Evolutionary conservation across 2,113 vertebrate species (phyloP).

Genomic region (Seriola aureovittata): DNA sequence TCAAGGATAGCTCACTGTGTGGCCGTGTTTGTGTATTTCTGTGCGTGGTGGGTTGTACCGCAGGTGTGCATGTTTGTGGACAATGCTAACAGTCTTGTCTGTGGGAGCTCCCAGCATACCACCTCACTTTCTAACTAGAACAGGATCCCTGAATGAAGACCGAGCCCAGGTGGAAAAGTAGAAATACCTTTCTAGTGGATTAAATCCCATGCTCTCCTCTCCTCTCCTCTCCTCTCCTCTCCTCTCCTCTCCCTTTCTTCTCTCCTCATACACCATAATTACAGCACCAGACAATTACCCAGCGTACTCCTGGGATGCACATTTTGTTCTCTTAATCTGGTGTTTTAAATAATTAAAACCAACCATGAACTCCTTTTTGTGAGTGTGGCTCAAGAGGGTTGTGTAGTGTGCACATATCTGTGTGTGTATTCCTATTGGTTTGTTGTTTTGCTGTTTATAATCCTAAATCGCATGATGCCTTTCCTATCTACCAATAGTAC

Average conservation of each 20-base stretch:
- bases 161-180: constrained; percentile 55
- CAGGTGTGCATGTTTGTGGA: constrained; percentile 61
- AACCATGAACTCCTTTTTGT: constrained; percentile 65
- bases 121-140: constrained; percentile 73
- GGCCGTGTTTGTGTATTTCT: constrained; percentile 53
- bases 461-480: constrained; percentile 5
- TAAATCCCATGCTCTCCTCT: constrained; percentile 35
- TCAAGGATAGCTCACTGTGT: constrained; percentile 53
- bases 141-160: constrained; percentile 56
- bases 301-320: constrained; percentile 75
- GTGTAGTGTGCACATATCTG: background rate
- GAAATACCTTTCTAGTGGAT: constrained; percentile 59
- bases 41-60: constrained; percentile 21
- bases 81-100: constrained; percentile 43
- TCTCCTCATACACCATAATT: constrained; percentile 75
- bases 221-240: constrained; percentile 24
- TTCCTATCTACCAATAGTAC: constrained; percentile 4
- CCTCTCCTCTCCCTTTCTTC: constrained; percentile 30
- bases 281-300: constrained; percentile 81
- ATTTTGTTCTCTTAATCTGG: constrained; percentile 85
- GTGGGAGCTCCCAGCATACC: constrained; percentile 47
- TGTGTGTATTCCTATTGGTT: background rate
- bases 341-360: constrained; percentile 84
- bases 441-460: background rate
- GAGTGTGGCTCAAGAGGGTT: constrained; percentile 57